Percentiles rank a stretch among this genome's conserved stretches.
Evolutionary conservation across 2,797 vertebrate genomes (phyloP).

Genomic region (Anolis apletophallus): DNA sequence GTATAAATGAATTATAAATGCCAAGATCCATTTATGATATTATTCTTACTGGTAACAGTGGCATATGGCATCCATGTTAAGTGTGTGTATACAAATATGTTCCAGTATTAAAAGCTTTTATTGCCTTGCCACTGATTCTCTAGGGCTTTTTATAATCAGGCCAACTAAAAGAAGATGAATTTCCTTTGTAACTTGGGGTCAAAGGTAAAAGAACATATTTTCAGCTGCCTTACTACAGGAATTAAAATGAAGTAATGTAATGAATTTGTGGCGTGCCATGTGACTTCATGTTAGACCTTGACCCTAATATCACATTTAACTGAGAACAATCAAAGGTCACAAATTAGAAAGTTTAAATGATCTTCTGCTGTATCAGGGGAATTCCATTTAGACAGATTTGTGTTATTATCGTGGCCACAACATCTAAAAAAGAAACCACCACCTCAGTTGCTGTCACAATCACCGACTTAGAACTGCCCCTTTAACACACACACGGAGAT

Average conservation of each 20-base stretch:
- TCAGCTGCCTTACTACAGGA: slow-evolving; percentile 68
- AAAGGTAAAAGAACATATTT: slow-evolving; percentile 71
- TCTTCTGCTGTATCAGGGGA: slow-evolving; percentile 69
- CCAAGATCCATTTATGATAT: not conserved
- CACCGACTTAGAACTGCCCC: too few species aligned
- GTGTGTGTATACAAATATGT: slow-evolving; percentile 38
- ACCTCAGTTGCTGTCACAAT: too few species aligned
- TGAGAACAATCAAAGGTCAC: slow-evolving; percentile 71
- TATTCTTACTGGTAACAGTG: slow-evolving; percentile 21
- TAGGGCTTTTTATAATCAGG: slow-evolving; percentile 50
- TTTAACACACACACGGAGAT: too few species aligned
- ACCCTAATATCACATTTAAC: slow-evolving; percentile 76
- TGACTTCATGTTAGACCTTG: slow-evolving; percentile 73
- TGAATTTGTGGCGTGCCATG: slow-evolving; percentile 70
- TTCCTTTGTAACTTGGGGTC: slow-evolving; percentile 68
- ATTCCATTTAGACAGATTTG: slow-evolving; percentile 68
- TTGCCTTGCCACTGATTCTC: slow-evolving; percentile 48
- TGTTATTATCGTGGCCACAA: slow-evolving; percentile 68
- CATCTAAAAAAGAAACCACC: slow-evolving; percentile 63
- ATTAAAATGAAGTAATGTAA: slow-evolving; percentile 79
- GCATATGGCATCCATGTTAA: slow-evolving; percentile 47
- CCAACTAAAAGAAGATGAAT: slow-evolving; percentile 66
- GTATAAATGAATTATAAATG: slow-evolving; percentile 7
- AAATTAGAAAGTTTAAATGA: slow-evolving; percentile 77
- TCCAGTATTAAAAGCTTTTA: slow-evolving; percentile 42